Percentiles rank a stretch among this genome's conserved stretches.
Evolutionary conservation across 2,113 vertebrate species (phyloP).

Genomic region (Ptychochromis oligacanthus): DNA sequence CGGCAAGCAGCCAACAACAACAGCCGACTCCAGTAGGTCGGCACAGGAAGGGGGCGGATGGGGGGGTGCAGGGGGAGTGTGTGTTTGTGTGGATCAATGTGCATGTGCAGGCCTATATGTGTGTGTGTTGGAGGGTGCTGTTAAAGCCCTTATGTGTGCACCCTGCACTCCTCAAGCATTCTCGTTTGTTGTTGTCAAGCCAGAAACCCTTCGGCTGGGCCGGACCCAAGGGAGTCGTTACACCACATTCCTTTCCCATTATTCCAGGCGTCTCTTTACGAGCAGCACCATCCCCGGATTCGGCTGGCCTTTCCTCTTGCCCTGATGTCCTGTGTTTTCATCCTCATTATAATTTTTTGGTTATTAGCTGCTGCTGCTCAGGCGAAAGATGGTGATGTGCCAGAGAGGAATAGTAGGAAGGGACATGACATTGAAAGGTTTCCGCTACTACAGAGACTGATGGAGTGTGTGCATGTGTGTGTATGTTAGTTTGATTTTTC

Average conservation of each 20-base stretch:
- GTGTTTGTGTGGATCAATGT: slow-evolving; percentile 23
- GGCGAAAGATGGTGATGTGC: slow-evolving; percentile 31
- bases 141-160: slow-evolving; percentile 88
- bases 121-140: slow-evolving; percentile 63
- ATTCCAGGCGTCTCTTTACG: slow-evolving; percentile 78
- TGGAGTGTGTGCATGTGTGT: neutral
- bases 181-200: slow-evolving; percentile 76
- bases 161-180: slow-evolving; percentile 72
- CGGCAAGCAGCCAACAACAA: slow-evolving; percentile 91
- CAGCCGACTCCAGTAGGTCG: slow-evolving; percentile 95
- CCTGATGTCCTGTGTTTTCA: slow-evolving; percentile 66
- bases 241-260: slow-evolving; percentile 78
- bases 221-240: slow-evolving; percentile 83
- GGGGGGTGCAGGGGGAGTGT: neutral
- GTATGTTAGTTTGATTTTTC: neutral
- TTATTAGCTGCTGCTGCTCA: slow-evolving; percentile 52
- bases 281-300: slow-evolving; percentile 72
- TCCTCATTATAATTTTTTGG: slow-evolving; percentile 45
- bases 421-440: neutral
- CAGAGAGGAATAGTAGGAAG: slow-evolving; percentile 16
- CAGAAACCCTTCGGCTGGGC: slow-evolving; percentile 84
- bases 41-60: slow-evolving; percentile 91
- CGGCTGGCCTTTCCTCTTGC: slow-evolving; percentile 62
- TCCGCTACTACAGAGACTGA: slow-evolving; percentile 17
- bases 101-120: slow-evolving; percentile 57